Conservation (phyloP, 2,113 vertebrate species). For the Amazona vittata region DNA sequence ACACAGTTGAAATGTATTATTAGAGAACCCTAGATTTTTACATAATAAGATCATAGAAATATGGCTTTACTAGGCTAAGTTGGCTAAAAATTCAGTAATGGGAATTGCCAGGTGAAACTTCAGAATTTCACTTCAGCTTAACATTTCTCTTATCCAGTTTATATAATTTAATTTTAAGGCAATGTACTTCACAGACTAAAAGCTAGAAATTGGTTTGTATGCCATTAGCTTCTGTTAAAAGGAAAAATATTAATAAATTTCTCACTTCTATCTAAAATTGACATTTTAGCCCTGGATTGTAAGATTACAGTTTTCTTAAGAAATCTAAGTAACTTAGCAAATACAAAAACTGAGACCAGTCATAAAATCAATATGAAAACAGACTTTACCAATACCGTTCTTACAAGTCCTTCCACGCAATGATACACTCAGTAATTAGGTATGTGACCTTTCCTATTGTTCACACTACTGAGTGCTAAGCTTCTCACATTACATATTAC, state of each 20-base stretch:
- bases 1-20: not conserved
- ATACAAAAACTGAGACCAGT: not conserved
- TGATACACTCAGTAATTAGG: slow-evolving; percentile 8
- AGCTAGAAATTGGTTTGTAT: not conserved
- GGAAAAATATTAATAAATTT: not conserved
- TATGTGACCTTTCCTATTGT: not conserved
- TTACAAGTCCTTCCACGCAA: not conserved
- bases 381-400: not conserved
- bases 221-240: not conserved
- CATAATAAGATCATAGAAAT: not conserved
- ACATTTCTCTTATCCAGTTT: not conserved
- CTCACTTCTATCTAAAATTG: not conserved
- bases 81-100: not conserved
- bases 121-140: not conserved
- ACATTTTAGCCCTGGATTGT: not conserved
- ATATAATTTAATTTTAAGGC: not conserved
- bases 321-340: not conserved
- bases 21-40: not conserved
- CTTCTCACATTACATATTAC: not conserved
- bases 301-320: not conserved
- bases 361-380: not conserved
- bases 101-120: not conserved
- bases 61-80: not conserved
- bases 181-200: not conserved
- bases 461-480: not conserved